A percentile compares a stretch with the other conserved stretches of the same genome.
phyloP scores from a whole-genome alignment of 2,113 vertebrate species.

The Trematocara variabile region DNA sequence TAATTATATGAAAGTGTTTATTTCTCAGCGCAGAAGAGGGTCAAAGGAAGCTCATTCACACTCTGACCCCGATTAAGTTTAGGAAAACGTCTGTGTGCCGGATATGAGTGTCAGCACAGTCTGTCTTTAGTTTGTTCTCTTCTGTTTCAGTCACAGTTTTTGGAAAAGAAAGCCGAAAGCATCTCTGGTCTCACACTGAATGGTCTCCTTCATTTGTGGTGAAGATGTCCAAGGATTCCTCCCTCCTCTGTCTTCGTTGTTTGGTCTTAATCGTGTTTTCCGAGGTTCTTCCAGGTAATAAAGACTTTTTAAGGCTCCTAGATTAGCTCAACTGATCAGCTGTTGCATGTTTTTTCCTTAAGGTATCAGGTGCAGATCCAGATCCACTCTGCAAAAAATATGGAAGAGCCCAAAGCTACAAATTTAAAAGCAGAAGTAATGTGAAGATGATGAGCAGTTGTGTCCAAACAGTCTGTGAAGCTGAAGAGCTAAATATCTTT shows the following conservation, averaged over 20 bases:
- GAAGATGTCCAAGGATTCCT: background rate
- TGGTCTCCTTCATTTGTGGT: background rate
- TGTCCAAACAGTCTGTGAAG: background rate
- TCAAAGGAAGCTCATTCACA: no score
- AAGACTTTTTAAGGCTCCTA: background rate
- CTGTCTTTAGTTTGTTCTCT: background rate
- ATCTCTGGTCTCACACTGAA: background rate
- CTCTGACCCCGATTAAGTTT: no score
- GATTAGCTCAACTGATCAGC: background rate
- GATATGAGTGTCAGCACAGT: background rate
- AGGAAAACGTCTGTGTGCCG: background rate
- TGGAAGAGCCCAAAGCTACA: background rate
- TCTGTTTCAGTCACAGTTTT: background rate
- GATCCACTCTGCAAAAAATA: background rate
- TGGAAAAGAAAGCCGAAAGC: background rate
- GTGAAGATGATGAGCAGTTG: background rate
- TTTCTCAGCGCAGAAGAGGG: no score
- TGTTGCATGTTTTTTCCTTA: background rate
- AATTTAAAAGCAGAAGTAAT: background rate
- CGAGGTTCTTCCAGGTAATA: background rate
- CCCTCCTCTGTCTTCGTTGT: background rate
- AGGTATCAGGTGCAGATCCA: background rate
- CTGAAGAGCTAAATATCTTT: background rate
- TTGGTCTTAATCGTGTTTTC: background rate
- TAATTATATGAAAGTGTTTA: no score